These are phyloP conservation scores for Cyprinodon brontotheroides DNA, from an alignment of 2,113 vertebrate species.

Conservation along the genomic window DNA sequence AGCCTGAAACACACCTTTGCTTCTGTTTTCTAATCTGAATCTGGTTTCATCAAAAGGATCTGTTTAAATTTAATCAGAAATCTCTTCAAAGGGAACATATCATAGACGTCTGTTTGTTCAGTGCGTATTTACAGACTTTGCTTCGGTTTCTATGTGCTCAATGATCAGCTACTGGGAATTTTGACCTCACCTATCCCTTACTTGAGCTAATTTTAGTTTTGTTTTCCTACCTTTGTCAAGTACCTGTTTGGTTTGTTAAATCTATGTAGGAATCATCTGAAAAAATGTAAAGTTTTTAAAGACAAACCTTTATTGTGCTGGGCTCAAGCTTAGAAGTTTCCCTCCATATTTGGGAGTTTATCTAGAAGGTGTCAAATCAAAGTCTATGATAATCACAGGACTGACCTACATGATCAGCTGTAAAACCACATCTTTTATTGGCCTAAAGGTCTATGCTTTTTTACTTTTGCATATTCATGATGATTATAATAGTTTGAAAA, in stretches of 20 bases:
- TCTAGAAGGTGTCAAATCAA: background rate
- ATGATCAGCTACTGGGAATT: constrained; percentile 16
- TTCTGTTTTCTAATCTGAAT: background rate
- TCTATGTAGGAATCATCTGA: background rate
- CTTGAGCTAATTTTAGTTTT: background rate
- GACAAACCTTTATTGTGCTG: background rate
- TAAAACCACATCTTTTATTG: background rate
- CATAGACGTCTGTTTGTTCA: constrained; percentile 20
- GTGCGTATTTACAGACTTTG: constrained; percentile 10
- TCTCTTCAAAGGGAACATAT: no score
- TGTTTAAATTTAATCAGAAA: background rate
- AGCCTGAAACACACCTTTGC: background rate
- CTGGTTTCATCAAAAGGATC: background rate
- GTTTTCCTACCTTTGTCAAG: constrained; percentile 2
- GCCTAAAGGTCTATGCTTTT: background rate
- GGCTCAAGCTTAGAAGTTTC: background rate
- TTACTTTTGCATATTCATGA: background rate
- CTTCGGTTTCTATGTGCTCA: background rate
- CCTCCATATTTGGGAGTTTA: background rate
- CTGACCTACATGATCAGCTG: background rate
- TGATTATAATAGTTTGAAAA: background rate
- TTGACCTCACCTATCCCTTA: constrained; percentile 16
- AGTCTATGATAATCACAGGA: background rate
- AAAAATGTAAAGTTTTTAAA: background rate
- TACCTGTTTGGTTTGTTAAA: background rate